A percentile compares a stretch with the other conserved stretches of the same genome.
phyloP scores from a whole-genome alignment of 2,113 vertebrate species.

The Myotis brandtii region DNA sequence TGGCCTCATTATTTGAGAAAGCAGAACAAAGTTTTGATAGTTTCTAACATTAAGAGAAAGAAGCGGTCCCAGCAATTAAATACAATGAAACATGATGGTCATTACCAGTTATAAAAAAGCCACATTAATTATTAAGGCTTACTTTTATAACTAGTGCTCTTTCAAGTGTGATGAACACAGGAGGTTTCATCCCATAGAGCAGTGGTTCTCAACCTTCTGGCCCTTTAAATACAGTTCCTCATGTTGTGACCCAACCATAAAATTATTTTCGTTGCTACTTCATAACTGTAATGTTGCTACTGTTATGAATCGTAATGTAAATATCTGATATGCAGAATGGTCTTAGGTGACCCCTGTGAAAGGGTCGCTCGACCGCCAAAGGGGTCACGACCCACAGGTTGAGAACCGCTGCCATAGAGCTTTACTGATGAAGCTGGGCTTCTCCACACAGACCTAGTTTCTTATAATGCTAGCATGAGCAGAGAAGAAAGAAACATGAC shows the following conservation, averaged over 20 bases:
- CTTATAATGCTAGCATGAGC: not conserved
- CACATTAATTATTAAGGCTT: constrained; percentile 73
- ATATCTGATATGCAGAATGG: too few relatives aligned
- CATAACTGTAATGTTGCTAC: too few relatives aligned
- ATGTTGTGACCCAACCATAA: too few relatives aligned
- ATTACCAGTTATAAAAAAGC: constrained; percentile 67
- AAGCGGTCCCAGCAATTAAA: constrained; percentile 59
- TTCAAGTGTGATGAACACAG: constrained; percentile 54
- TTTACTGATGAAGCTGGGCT: not conserved
- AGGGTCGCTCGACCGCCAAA: too few relatives aligned
- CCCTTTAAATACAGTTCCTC: too few relatives aligned
- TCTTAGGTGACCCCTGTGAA: too few relatives aligned
- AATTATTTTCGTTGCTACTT: too few relatives aligned
- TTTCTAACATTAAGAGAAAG: constrained; percentile 57
- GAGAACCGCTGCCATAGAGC: not conserved
- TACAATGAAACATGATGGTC: constrained; percentile 76
- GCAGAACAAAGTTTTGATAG: constrained; percentile 62
- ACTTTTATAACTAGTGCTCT: constrained; percentile 59
- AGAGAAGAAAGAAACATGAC: not conserved
- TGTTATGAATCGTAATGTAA: too few relatives aligned
- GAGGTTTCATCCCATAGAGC: not conserved
- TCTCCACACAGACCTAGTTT: not conserved
- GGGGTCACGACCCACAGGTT: too few relatives aligned
- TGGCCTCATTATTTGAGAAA: constrained; percentile 69
- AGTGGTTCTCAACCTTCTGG: too few relatives aligned